Evolutionary conservation across 2,113 vertebrate species (phyloP).

Genomic region (Pionites leucogaster): DNA sequence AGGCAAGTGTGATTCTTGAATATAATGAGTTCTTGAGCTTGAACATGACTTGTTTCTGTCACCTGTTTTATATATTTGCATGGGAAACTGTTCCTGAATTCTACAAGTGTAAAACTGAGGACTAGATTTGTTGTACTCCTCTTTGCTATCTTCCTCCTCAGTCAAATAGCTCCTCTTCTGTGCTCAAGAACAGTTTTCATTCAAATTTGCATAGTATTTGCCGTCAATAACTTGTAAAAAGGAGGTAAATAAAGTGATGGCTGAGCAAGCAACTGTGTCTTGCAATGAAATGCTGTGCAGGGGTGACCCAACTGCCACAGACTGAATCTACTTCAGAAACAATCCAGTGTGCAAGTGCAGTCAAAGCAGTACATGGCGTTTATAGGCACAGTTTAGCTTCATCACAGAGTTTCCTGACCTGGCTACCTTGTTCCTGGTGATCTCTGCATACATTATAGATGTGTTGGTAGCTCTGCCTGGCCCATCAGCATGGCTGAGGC

Average conservation of each 20-base stretch:
- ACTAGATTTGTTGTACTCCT: background rate
- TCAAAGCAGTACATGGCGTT: background rate
- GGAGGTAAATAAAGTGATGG: background rate
- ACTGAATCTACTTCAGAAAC: background rate
- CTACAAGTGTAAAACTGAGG: background rate
- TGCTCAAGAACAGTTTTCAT: background rate
- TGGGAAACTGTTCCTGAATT: background rate
- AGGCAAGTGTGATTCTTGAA: slow-evolving; percentile 76
- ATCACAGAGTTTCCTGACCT: background rate
- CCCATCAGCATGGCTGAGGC: background rate
- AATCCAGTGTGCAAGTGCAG: background rate
- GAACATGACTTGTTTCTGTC: background rate
- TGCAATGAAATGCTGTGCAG: background rate
- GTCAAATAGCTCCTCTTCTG: background rate
- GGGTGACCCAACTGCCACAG: background rate
- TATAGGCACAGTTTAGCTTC: background rate
- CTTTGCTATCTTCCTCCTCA: background rate
- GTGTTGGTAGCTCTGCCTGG: background rate
- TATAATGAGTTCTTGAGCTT: background rate
- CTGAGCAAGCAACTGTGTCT: background rate
- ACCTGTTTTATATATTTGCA: background rate
- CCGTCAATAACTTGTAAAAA: background rate
- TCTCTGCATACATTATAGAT: background rate
- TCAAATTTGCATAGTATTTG: background rate
- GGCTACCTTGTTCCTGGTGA: background rate